phyloP scores from a whole-genome alignment of 2,113 vertebrate species.

The Casuarius casuarius region DNA sequence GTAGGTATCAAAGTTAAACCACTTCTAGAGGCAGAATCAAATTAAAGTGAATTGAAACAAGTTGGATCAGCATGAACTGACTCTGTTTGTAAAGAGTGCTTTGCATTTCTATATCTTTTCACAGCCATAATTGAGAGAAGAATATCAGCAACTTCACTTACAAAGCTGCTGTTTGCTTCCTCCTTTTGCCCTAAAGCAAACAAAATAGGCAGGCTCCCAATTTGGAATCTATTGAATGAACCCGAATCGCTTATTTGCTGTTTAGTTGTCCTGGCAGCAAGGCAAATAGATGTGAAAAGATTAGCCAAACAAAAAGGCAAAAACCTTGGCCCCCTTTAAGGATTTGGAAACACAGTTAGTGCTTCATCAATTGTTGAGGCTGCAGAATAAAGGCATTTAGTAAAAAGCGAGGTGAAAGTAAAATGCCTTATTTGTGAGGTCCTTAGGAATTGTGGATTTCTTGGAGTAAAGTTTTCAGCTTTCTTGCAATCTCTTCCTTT shows the following conservation, averaged over 20 bases:
- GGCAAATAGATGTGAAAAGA: slow-evolving; percentile 71
- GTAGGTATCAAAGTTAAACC: slow-evolving; percentile 14
- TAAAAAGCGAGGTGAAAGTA: neutral
- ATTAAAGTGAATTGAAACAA: neutral
- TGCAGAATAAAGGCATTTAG: neutral
- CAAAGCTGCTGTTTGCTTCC: slow-evolving; percentile 55
- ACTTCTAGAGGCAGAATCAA: neutral
- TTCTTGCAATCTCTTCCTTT: neutral
- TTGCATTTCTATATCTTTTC: slow-evolving; percentile 58
- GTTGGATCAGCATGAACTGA: slow-evolving; percentile 10
- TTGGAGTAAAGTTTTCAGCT: neutral
- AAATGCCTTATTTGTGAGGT: neutral
- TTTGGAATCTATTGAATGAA: slow-evolving; percentile 54
- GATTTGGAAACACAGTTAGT: neutral
- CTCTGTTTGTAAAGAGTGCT: slow-evolving; percentile 24
- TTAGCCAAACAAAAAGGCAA: slow-evolving; percentile 50
- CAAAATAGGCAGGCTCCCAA: slow-evolving; percentile 61
- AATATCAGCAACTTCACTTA: slow-evolving; percentile 28
- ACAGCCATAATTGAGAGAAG: slow-evolving; percentile 56
- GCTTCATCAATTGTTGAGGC: neutral
- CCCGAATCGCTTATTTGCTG: slow-evolving; percentile 56
- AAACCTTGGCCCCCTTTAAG: neutral
- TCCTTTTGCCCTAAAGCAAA: slow-evolving; percentile 66
- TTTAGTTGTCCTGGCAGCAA: slow-evolving; percentile 63
- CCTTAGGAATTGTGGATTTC: neutral